A percentile compares a stretch with the other conserved stretches of the same genome.
Evolutionary conservation across 2,888 invertebrate species (phyloP).

Genomic region (Ypsolopha sequella): DNA sequence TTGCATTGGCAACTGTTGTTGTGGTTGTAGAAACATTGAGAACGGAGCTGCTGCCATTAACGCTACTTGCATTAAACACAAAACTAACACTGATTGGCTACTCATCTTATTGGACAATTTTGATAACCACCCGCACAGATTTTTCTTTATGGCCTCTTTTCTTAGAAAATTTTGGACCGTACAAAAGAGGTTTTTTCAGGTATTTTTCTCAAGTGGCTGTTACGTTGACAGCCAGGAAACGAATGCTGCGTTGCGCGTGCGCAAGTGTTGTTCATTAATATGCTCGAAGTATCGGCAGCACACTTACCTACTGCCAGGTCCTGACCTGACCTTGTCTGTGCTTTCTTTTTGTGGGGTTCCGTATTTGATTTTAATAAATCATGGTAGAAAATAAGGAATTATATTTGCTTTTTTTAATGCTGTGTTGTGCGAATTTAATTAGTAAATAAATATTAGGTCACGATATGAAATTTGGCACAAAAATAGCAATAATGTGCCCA

Average conservation of each 20-base stretch:
- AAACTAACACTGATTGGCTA: constrained; percentile 7
- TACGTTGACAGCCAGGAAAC: constrained; percentile 9
- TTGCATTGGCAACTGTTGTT: background rate
- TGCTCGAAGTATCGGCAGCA: constrained; percentile 28
- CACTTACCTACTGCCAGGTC: constrained; percentile 46
- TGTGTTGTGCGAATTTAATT: no score
- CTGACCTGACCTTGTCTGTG: constrained; percentile 34
- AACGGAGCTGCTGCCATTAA: constrained; percentile 27
- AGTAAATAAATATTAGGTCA: no score
- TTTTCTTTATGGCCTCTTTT: no score
- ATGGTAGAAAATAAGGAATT: no score
- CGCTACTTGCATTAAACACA: constrained; percentile 19
- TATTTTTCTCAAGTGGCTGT: background rate
- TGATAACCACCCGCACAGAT: no score
- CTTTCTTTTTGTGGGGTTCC: constrained; percentile 32
- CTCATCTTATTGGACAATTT: background rate
- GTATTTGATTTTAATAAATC: background rate
- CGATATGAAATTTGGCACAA: no score
- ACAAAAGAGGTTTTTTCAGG: no score
- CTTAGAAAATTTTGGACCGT: no score
- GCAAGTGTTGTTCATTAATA: constrained; percentile 26
- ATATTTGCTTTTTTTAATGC: no score
- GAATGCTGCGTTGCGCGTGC: constrained; percentile 10
- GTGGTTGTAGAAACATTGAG: constrained; percentile 13
- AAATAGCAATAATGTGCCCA: no score